These are phyloP conservation scores for Anoplopoma fimbria DNA, from an alignment of 2,113 vertebrate species.

Conservation along the genomic window DNA sequence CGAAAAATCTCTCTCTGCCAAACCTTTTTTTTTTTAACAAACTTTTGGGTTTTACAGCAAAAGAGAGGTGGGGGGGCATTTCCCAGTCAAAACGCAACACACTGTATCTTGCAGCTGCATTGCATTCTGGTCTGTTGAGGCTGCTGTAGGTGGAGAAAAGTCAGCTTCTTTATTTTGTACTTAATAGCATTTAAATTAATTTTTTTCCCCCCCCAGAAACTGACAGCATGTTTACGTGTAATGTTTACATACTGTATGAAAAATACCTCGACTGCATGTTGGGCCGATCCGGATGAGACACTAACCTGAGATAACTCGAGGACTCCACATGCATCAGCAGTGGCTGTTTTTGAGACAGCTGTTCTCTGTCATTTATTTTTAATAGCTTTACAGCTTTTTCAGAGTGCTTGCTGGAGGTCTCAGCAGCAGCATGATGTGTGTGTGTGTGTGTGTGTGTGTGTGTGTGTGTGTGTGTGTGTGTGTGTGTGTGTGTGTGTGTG, in stretches of 20 bases:
- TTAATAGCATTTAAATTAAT: background rate
- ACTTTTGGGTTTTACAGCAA: background rate
- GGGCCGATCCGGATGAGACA: background rate
- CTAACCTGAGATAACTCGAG: background rate
- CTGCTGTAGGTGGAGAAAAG: background rate
- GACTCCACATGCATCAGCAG: conserved; percentile 1
- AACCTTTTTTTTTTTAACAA: background rate
- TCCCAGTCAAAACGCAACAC: background rate
- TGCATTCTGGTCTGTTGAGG: background rate
- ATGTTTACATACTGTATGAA: background rate
- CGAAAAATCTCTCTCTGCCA: background rate
- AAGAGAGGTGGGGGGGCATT: background rate
- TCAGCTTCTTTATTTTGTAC: background rate
- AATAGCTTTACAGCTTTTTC: conserved; percentile 16
- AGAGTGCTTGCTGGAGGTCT: background rate
- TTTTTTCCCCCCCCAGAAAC: background rate
- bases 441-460: conserved; percentile 17
- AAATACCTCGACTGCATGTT: background rate
- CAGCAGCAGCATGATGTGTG: conserved; percentile 15
- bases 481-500: conserved; percentile 33
- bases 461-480: conserved; percentile 12
- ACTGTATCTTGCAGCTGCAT: background rate
- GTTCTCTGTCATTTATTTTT: conserved; percentile 27
- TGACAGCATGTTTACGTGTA: background rate
- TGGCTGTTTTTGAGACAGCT: conserved; percentile 17